phyloP scores from a whole-genome alignment of 2,797 vertebrate genomes.

The Erethizon dorsatum region DNA sequence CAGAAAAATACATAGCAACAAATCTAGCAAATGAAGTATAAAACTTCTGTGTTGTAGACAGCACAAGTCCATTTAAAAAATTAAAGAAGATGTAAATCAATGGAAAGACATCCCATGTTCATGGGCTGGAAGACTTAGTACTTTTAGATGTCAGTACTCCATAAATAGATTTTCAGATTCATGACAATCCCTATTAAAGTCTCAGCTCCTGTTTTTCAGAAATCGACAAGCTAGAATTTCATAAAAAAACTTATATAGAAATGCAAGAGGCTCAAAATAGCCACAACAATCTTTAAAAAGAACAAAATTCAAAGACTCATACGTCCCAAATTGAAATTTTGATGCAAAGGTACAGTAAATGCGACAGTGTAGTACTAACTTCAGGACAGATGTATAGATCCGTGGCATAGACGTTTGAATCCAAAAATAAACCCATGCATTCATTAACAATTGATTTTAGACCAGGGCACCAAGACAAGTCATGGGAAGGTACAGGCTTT shows the following conservation, averaged over 20 bases:
- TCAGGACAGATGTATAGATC: background rate
- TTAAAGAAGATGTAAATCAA: background rate
- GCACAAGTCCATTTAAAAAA: background rate
- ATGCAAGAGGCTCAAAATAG: background rate
- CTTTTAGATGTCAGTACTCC: background rate
- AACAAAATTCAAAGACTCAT: background rate
- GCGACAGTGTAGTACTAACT: background rate
- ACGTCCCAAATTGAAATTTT: background rate
- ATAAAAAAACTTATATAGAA: background rate
- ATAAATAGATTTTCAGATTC: background rate
- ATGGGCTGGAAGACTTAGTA: background rate
- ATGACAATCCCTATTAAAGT: background rate
- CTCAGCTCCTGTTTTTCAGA: background rate
- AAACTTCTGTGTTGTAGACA: background rate
- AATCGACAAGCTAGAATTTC: background rate
- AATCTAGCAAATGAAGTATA: background rate
- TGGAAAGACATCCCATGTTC: background rate
- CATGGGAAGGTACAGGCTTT: background rate
- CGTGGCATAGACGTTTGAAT: background rate
- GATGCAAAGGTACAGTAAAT: background rate
- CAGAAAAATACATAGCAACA: conserved; percentile 17
- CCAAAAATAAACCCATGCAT: background rate
- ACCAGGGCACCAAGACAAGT: background rate
- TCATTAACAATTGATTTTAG: background rate
- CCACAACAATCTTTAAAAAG: background rate